These are phyloP conservation scores for Sceloporus undulatus DNA, from an alignment of 2,113 vertebrate genomes.

Conservation along the genomic window DNA sequence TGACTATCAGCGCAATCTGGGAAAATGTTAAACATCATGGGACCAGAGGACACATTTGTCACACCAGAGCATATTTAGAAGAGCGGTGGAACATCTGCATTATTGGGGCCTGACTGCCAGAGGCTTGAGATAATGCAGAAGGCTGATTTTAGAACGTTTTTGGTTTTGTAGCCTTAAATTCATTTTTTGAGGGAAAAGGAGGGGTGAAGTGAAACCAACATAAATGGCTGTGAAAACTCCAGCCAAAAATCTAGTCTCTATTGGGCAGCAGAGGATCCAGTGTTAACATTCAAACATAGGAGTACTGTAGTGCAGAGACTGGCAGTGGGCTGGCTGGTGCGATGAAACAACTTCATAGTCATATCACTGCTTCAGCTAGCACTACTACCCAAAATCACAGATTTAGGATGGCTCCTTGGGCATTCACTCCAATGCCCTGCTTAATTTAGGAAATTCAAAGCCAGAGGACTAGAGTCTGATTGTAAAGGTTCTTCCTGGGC, in stretches of 20 bases:
- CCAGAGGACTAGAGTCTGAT: background rate
- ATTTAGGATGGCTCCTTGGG: no score
- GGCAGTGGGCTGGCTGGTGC: background rate
- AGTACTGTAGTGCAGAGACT: background rate
- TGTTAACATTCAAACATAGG: background rate
- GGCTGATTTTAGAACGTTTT: background rate
- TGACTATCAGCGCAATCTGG: background rate
- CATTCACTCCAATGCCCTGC: background rate
- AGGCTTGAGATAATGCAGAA: background rate
- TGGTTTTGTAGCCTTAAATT: background rate
- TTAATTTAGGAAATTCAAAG: background rate
- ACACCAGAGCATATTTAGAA: background rate
- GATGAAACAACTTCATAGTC: background rate
- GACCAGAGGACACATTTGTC: no score
- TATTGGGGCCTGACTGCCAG: background rate
- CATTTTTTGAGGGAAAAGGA: background rate
- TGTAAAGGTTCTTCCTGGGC: no score
- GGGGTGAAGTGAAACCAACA: background rate
- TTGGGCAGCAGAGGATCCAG: background rate
- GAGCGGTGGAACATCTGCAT: background rate
- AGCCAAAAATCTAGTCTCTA: background rate
- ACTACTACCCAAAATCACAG: background rate
- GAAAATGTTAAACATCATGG: constrained; percentile 2
- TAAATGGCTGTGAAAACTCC: background rate
- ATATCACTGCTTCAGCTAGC: background rate